Percentiles rank a stretch among this genome's conserved stretches.
Evolutionary conservation across 2,797 vertebrate species (phyloP).

Genomic region (Sphaeramia orbicularis): DNA sequence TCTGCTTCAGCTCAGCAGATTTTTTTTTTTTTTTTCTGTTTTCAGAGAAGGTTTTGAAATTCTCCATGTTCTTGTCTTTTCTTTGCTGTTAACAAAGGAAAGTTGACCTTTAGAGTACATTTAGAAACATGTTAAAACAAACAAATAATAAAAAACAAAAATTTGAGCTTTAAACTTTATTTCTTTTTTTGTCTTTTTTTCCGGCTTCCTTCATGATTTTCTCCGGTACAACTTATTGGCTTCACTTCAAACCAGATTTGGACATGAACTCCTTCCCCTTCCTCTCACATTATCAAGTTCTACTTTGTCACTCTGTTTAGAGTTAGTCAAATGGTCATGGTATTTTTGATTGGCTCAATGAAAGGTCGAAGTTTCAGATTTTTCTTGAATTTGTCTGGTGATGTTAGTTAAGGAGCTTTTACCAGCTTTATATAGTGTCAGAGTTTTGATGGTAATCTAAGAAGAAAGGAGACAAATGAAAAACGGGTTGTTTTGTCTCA

Average conservation of each 20-base stretch:
- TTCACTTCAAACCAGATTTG: conserved; percentile 26
- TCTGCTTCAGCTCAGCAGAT: conserved; percentile 37
- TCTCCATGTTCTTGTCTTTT: conserved; percentile 8
- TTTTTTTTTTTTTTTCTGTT: conserved; percentile 48
- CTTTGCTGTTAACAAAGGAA: not conserved
- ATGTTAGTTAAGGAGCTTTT: conserved; percentile 4
- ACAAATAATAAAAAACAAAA: not conserved
- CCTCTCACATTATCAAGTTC: conserved; percentile 43
- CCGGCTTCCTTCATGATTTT: conserved; percentile 10
- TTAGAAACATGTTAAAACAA: not conserved
- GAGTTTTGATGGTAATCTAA: conserved; percentile 15
- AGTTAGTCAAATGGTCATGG: conserved; percentile 12
- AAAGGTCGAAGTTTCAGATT: conserved; percentile 24
- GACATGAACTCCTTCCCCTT: conserved; percentile 23
- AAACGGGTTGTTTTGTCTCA: conserved; percentile 7
- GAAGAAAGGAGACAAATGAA: conserved; percentile 28
- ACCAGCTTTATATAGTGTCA: conserved; percentile 1
- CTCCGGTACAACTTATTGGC: conserved; percentile 21
- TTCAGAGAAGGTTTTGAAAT: conserved; percentile 25
- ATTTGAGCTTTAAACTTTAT: not conserved
- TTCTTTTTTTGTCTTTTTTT: not conserved
- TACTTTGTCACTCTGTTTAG: conserved; percentile 31
- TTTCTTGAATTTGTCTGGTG: conserved; percentile 4
- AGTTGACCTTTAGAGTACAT: conserved; percentile 4
- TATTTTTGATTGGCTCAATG: conserved; percentile 20